Percentiles rank a stretch among this genome's conserved stretches.
phyloP scores from a whole-genome alignment of 2,797 vertebrate species.

The Mus minutoides region DNA sequence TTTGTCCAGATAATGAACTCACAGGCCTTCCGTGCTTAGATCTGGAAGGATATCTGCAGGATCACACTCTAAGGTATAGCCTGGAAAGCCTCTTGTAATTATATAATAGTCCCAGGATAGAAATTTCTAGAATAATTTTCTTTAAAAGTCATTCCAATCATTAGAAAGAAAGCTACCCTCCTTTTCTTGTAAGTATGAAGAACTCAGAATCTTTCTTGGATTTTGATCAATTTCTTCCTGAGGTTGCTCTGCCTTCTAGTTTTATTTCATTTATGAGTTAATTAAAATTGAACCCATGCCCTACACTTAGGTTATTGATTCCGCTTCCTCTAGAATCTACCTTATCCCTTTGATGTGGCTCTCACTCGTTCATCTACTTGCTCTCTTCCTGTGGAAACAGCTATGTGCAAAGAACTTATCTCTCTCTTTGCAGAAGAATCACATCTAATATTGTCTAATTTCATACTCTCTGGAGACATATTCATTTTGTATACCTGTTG shows the following conservation, averaged over 20 bases:
- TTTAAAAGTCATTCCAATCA: slow-evolving; percentile 42
- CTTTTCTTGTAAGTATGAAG: neutral
- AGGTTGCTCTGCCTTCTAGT: neutral
- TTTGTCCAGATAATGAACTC: slow-evolving; percentile 36
- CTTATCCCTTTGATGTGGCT: slow-evolving; percentile 22
- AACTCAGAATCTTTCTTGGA: slow-evolving; percentile 13
- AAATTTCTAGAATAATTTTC: slow-evolving; percentile 23
- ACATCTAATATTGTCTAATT: slow-evolving; percentile 45
- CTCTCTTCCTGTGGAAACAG: neutral
- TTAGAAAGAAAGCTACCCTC: neutral
- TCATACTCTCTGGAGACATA: slow-evolving; percentile 31
- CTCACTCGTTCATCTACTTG: neutral
- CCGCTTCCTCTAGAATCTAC: neutral
- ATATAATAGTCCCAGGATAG: neutral
- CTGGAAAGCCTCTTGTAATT: slow-evolving; percentile 35
- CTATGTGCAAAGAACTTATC: neutral
- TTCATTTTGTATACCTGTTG: slow-evolving; percentile 24
- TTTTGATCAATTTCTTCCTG: slow-evolving; percentile 35
- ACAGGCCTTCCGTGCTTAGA: neutral
- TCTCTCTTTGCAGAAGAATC: neutral
- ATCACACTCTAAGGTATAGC: neutral
- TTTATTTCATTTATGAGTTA: slow-evolving; percentile 53
- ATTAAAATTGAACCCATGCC: slow-evolving; percentile 25
- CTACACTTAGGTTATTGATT: slow-evolving; percentile 43
- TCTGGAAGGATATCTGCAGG: slow-evolving; percentile 9